Percentiles rank a stretch among this genome's conserved stretches.
These are phyloP conservation scores for Stenchaetothrips biformis DNA, from an alignment of 2,888 invertebrate genomes.

Conservation along the genomic window DNA sequence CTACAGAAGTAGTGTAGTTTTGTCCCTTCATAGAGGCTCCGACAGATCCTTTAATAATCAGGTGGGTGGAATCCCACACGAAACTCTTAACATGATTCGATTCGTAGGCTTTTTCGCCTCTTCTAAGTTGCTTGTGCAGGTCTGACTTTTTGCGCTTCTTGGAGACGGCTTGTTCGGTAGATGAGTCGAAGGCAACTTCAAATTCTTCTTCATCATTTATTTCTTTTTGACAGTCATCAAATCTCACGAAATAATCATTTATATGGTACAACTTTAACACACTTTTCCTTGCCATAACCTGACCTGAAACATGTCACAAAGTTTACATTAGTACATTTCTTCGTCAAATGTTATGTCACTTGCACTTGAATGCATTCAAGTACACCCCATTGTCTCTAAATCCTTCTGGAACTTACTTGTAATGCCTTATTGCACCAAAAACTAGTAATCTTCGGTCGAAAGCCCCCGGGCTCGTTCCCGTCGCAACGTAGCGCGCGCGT, in stretches of 20 bases:
- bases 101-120: too few relatives aligned
- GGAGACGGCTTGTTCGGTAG: neutral
- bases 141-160: neutral
- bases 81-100: neutral
- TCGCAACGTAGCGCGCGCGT: neutral
- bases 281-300: neutral
- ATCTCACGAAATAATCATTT: neutral
- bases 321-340: neutral
- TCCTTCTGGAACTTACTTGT: too few relatives aligned
- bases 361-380: neutral
- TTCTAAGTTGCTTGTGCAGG: neutral
- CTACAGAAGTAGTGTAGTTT: neutral
- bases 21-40: neutral
- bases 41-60: neutral
- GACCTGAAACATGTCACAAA: neutral
- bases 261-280: too few relatives aligned
- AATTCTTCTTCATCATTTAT: neutral
- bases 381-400: neutral
- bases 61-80: neutral
- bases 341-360: neutral
- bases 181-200: neutral
- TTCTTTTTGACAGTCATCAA: neutral
- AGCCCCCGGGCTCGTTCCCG: too few relatives aligned
- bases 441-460: too few relatives aligned
- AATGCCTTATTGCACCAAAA: too few relatives aligned